phyloP scores from a whole-genome alignment of 2,888 invertebrate genomes.

The Polydrusus tereticollis region DNA sequence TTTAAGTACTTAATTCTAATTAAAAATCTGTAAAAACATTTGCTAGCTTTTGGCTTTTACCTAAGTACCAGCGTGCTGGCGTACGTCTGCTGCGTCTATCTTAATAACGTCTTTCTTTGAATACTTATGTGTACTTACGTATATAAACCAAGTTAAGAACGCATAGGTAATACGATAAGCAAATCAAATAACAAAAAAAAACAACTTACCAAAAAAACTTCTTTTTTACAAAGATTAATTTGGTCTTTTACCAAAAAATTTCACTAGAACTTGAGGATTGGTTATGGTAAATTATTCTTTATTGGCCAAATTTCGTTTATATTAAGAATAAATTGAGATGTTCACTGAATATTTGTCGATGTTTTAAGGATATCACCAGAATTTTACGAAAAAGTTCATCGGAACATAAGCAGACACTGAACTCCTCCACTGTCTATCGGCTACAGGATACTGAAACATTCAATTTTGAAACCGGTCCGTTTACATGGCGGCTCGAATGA shows the following conservation, averaged over 20 bases:
- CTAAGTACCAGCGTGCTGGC: too few relatives aligned
- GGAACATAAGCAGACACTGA: conserved; percentile 39
- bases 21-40: too few relatives aligned
- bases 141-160: too few relatives aligned
- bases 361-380: conserved; percentile 1
- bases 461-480: conserved; percentile 27
- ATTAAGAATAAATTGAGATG: background rate
- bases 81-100: too few relatives aligned
- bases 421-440: conserved; percentile 42
- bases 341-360: background rate
- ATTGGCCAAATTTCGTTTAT: too few relatives aligned
- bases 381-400: conserved; percentile 36
- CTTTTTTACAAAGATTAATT: background rate
- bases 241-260: background rate
- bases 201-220: background rate
- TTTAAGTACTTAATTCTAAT: too few relatives aligned
- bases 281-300: too few relatives aligned
- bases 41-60: too few relatives aligned
- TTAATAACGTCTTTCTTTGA: too few relatives aligned
- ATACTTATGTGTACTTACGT: too few relatives aligned
- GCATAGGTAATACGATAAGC: background rate
- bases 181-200: background rate
- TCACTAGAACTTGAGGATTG: background rate
- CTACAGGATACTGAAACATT: conserved; percentile 39
- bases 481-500: conserved; percentile 41